Evolutionary conservation across 2,113 vertebrate species (phyloP).

Genomic region (Neomonachus schauinslandi): DNA sequence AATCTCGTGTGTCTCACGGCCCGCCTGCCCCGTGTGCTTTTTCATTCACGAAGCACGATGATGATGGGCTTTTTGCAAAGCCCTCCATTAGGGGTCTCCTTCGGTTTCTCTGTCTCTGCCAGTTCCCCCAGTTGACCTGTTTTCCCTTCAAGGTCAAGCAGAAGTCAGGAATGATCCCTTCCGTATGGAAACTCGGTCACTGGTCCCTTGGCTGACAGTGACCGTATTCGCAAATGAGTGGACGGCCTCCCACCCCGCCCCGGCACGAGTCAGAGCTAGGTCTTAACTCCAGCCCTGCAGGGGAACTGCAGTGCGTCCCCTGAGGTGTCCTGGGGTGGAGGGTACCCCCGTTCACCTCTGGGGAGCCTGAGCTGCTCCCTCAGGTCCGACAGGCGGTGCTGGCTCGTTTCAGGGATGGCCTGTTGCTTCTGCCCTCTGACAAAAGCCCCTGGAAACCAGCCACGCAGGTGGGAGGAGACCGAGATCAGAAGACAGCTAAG

Average conservation of each 20-base stretch:
- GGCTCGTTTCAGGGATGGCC: neutral
- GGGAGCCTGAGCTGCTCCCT: neutral
- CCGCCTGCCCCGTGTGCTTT: neutral
- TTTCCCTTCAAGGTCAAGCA: neutral
- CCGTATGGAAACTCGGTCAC: neutral
- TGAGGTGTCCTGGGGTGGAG: neutral
- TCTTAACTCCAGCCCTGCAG: neutral
- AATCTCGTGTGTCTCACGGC: rapidly evolving
- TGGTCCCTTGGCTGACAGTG: neutral
- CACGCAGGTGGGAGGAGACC: neutral
- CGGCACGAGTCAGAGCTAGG: neutral
- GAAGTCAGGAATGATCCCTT: neutral
- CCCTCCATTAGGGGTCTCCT: neutral
- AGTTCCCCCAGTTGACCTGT: neutral
- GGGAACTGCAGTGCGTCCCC: neutral
- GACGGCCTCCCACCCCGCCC: neutral
- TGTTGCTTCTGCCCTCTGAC: neutral
- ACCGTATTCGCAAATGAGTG: neutral
- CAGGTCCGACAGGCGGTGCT: neutral
- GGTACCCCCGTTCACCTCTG: neutral
- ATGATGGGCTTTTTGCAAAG: neutral
- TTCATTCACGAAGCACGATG: rapidly evolving
- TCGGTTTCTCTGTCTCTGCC: neutral
- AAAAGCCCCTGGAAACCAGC: neutral
- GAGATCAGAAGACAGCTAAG: rapidly evolving